Evolutionary conservation across 2,113 vertebrate species (phyloP).

Genomic region (Crypturellus undulatus): DNA sequence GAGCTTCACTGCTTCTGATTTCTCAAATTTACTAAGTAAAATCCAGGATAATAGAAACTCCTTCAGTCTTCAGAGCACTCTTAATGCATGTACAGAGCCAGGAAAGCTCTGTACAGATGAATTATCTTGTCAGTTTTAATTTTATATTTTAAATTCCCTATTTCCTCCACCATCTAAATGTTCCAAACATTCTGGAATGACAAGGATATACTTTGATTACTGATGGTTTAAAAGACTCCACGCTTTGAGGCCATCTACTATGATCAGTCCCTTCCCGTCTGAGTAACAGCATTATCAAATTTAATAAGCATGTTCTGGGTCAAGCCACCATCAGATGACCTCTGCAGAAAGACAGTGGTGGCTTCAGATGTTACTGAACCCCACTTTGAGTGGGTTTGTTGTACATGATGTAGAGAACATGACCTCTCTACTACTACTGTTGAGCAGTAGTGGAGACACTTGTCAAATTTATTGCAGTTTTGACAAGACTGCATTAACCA

Average conservation of each 20-base stretch:
- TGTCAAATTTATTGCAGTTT: background rate
- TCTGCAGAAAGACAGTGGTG: background rate
- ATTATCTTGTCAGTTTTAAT: background rate
- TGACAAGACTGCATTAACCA: background rate
- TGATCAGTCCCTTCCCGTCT: background rate
- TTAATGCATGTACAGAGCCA: background rate
- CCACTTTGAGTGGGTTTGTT: background rate
- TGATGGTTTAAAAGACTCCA: background rate
- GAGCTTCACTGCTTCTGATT: background rate
- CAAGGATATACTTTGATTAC: slow-evolving; percentile 50
- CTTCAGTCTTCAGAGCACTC: background rate
- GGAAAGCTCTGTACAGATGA: background rate
- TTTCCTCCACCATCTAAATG: background rate
- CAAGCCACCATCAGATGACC: background rate
- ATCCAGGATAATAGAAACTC: background rate
- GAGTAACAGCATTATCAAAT: slow-evolving; percentile 25
- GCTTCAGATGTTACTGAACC: background rate
- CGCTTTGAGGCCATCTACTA: slow-evolving; percentile 28
- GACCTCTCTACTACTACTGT: background rate
- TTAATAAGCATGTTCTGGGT: background rate
- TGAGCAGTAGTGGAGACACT: background rate
- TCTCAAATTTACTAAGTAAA: background rate
- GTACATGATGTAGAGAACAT: background rate
- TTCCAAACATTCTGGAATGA: background rate
- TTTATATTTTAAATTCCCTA: slow-evolving; percentile 1